Percentiles rank a stretch among this genome's conserved stretches.
Evolutionary conservation across 2,113 vertebrate genomes (phyloP).

Genomic region (Alces alces): DNA sequence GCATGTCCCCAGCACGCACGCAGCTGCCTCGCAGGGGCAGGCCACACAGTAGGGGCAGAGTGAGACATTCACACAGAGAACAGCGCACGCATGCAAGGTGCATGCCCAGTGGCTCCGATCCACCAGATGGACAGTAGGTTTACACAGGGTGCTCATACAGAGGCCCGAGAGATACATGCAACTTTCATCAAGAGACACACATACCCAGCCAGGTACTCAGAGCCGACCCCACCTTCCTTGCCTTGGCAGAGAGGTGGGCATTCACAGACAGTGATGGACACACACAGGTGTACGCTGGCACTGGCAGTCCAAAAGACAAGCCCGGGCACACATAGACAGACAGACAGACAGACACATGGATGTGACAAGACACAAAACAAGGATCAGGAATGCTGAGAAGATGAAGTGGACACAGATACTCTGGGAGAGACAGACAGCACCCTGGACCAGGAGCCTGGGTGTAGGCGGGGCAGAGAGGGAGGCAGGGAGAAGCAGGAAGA

Average conservation of each 20-base stretch:
- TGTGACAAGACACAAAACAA: conserved; percentile 2
- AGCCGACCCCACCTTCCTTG: neutral
- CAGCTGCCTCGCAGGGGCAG: neutral
- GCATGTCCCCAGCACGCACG: neutral
- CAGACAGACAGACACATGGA: neutral
- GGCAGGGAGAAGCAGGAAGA: neutral
- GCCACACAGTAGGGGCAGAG: neutral
- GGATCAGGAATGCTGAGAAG: neutral
- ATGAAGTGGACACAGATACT: neutral
- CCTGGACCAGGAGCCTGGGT: neutral
- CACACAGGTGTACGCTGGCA: neutral
- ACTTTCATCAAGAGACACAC: neutral
- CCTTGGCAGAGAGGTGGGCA: neutral
- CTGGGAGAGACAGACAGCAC: neutral
- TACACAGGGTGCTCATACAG: neutral
- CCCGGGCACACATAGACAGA: neutral
- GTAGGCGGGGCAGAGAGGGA: neutral
- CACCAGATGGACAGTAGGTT: neutral
- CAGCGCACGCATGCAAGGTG: neutral
- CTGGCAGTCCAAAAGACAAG: neutral
- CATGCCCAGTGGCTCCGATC: neutral
- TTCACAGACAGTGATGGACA: neutral
- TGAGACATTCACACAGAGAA: neutral
- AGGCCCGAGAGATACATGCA: neutral
- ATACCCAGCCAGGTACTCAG: neutral